A percentile compares a stretch with the other conserved stretches of the same genome.
Evolutionary conservation across 2,113 vertebrate genomes (phyloP).

Genomic region (Naja naja): DNA sequence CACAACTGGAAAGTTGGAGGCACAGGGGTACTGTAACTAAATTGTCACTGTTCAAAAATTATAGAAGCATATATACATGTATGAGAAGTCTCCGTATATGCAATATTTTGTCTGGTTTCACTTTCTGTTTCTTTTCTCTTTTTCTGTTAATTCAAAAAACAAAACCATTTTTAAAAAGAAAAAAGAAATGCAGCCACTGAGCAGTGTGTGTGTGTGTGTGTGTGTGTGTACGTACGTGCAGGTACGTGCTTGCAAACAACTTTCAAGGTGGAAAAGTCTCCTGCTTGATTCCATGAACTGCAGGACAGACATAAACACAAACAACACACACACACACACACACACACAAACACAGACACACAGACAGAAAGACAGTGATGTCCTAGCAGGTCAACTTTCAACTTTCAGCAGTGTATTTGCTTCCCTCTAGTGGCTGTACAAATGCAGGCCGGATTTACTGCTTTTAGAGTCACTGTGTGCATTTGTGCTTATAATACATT

Average conservation of each 20-base stretch:
- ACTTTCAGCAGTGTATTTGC: not conserved
- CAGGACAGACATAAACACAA: not conserved
- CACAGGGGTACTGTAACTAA: not conserved
- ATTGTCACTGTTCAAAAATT: not conserved
- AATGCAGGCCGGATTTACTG: not conserved
- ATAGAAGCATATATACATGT: not conserved
- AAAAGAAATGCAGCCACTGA: not conserved
- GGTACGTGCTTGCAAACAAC: not conserved
- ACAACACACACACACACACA: not conserved
- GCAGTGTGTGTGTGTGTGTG: not conserved
- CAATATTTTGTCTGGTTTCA: not conserved
- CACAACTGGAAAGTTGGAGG: not conserved
- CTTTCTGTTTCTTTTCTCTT: not conserved
- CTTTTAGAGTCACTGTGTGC: not conserved
- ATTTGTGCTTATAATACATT: not conserved
- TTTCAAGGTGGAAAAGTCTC: not conserved
- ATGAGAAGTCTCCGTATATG: not conserved
- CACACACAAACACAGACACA: not conserved
- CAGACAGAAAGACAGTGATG: not conserved
- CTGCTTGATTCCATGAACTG: not conserved
- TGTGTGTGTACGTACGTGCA: fast-evolving
- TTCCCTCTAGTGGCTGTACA: conserved; percentile 13
- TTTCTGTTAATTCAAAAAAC: not conserved
- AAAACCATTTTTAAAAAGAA: not conserved
- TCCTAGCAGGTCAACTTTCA: too few relatives aligned